Conservation (phyloP, 2,113 vertebrate species). For the Cynoglossus semilaevis region DNA sequence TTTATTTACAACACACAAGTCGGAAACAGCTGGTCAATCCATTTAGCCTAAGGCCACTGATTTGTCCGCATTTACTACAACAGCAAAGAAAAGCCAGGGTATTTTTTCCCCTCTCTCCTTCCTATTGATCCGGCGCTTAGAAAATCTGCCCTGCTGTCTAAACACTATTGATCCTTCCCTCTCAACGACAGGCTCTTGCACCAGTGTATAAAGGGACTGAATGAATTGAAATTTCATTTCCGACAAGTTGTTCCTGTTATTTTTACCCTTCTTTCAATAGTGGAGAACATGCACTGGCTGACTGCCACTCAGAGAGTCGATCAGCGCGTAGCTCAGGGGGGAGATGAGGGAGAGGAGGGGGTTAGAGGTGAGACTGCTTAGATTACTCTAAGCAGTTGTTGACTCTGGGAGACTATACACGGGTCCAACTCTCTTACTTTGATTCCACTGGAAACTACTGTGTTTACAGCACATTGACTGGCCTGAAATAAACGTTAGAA, state of each 20-base stretch:
- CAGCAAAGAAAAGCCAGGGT: constrained; percentile 80
- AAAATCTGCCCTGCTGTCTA: constrained; percentile 90
- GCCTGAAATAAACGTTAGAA: not conserved
- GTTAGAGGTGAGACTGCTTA: constrained; percentile 39
- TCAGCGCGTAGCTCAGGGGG: constrained; percentile 59
- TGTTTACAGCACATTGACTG: constrained; percentile 11
- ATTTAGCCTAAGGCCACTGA: constrained; percentile 89
- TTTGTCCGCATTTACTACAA: constrained; percentile 85
- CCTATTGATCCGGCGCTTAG: constrained; percentile 90
- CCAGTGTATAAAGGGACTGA: constrained; percentile 88
- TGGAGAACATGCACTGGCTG: constrained; percentile 70
- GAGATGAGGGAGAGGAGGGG: constrained; percentile 24
- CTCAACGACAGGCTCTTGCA: constrained; percentile 78
- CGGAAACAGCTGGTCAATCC: constrained; percentile 85
- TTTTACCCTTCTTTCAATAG: constrained; percentile 78
- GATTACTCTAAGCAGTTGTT: constrained; percentile 28
- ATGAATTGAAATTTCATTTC: constrained; percentile 93
- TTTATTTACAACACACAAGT: constrained; percentile 82
- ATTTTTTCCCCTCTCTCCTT: constrained; percentile 80
- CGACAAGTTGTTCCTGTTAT: constrained; percentile 89
- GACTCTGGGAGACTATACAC: constrained; percentile 17
- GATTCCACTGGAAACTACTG: constrained; percentile 16
- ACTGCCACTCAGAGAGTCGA: constrained; percentile 71
- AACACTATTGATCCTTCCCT: constrained; percentile 90
- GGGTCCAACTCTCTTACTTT: constrained; percentile 17